Percentiles rank a stretch among this genome's conserved stretches.
Conservation (phyloP, 2,888 invertebrate genomes). For the Drosophila anceps region DNA sequence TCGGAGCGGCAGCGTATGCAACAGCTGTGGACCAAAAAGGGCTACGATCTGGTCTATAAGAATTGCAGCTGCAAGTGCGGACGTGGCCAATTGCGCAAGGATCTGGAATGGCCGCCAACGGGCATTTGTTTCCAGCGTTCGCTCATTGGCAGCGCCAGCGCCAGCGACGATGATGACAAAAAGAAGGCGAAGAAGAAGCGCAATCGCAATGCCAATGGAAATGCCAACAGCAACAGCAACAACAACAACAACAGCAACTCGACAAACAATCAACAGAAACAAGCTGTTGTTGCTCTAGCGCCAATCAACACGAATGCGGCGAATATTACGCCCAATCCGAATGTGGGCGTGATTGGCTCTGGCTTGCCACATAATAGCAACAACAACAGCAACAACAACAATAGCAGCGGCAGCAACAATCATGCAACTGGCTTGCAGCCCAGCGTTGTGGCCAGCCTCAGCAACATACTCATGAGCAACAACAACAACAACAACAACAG, state of each 20-base stretch:
- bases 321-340: conserved; percentile 74
- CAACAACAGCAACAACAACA: conserved; percentile 31
- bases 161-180: conserved; percentile 87
- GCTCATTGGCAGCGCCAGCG: conserved; percentile 22
- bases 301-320: conserved; percentile 84
- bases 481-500: conserved; percentile 50
- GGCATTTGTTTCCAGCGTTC: conserved; percentile 41
- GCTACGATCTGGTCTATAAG: conserved; percentile 97
- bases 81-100: conserved; percentile 96
- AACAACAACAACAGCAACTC: conserved; percentile 16
- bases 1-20: conserved; percentile 97
- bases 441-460: conserved; percentile 65
- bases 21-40: conserved; percentile 99
- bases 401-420: conserved; percentile 28
- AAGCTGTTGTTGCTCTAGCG: conserved; percentile 86
- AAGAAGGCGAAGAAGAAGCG: conserved; percentile 88
- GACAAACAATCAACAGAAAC: conserved; percentile 83
- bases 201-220: conserved; percentile 87
- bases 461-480: conserved; percentile 65
- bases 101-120: conserved; percentile 91
- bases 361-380: conserved; percentile 74
- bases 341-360: conserved; percentile 84
- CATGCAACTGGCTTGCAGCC: conserved; percentile 51
- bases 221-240: conserved; percentile 24
- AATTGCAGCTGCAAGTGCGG: conserved; percentile 98